Evolutionary conservation across 2,113 vertebrate genomes (phyloP).

Genomic region (Cacatua alba): DNA sequence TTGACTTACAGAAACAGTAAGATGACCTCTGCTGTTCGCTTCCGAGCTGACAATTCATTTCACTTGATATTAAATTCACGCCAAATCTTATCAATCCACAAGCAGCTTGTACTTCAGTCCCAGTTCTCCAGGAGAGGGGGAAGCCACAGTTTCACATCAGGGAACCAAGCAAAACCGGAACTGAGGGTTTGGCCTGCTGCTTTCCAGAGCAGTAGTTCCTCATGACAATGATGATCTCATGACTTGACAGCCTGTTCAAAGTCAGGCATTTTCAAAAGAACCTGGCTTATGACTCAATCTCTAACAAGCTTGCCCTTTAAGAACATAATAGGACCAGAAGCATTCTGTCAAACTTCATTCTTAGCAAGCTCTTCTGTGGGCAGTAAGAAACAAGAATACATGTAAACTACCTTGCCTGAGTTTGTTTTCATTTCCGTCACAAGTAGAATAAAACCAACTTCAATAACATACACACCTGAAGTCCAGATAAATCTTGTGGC

Average conservation of each 20-base stretch:
- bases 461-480: neutral
- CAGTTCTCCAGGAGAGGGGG: neutral
- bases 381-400: neutral
- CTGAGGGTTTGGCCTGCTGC: neutral
- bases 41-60: neutral
- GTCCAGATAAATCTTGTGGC: neutral
- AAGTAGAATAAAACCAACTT: neutral
- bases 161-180: neutral
- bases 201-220: neutral
- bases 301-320: neutral
- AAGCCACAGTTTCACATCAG: neutral
- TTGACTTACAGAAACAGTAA: neutral
- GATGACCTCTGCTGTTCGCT: neutral
- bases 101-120: neutral
- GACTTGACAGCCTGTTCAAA: neutral
- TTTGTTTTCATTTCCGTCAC: neutral
- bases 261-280: neutral
- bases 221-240: neutral
- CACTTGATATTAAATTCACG: neutral
- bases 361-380: neutral
- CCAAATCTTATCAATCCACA: neutral
- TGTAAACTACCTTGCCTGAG: neutral
- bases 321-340: neutral
- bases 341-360: neutral
- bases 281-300: neutral